Percentiles rank a stretch among this genome's conserved stretches.
phyloP scores from a whole-genome alignment of 2,888 invertebrate species.

The Cepaea hortensis region DNA sequence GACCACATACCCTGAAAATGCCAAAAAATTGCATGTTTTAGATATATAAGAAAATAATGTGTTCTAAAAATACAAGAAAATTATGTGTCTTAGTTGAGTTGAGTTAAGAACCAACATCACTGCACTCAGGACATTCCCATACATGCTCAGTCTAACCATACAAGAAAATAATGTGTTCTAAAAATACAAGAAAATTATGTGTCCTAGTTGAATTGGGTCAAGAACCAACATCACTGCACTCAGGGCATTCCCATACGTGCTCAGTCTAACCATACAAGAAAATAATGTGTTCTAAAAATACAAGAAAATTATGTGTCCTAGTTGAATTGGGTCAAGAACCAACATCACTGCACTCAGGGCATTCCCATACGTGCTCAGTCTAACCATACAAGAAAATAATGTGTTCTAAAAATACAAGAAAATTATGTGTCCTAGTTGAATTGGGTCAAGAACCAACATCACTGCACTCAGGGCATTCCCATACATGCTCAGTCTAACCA shows the following conservation, averaged over 20 bases:
- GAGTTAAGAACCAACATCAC: not conserved
- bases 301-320: not conserved
- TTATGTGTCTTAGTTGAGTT: not conserved
- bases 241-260: too few relatives aligned
- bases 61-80: not conserved
- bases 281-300: not conserved
- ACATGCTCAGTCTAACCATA: too few relatives aligned
- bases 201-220: not conserved
- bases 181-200: too few relatives aligned
- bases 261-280: not conserved
- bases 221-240: too few relatives aligned
- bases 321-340: not conserved
- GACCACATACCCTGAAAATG: slow-evolving; percentile 41
- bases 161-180: too few relatives aligned
- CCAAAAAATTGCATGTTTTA: not conserved
- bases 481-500: too few relatives aligned
- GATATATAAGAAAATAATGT: not conserved
- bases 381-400: not conserved
- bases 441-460: not conserved
- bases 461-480: too few relatives aligned
- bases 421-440: not conserved
- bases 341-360: too few relatives aligned
- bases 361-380: too few relatives aligned
- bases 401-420: not conserved
- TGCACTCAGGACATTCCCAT: too few relatives aligned